A percentile compares a stretch with the other conserved stretches of the same genome.
These are phyloP conservation scores for Ctena decussata DNA, from an alignment of 2,888 invertebrate genomes.

Conservation along the genomic window DNA sequence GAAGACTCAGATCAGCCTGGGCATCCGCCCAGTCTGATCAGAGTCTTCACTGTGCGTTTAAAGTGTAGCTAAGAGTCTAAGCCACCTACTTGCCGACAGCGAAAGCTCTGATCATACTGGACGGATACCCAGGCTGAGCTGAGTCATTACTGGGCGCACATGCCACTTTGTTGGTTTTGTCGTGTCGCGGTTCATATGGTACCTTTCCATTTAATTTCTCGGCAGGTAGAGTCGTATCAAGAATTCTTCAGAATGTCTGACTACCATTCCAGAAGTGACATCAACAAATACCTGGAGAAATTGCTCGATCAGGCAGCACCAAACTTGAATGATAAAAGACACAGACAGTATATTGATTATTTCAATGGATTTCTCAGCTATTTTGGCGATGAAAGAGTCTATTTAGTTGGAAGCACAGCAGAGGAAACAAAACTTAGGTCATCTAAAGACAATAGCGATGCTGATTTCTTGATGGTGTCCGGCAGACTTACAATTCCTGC, in stretches of 20 bases:
- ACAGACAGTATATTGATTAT: slow-evolving; percentile 35
- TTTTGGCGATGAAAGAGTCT: slow-evolving; percentile 46
- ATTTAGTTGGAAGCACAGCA: slow-evolving; percentile 62
- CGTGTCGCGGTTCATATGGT: too few species aligned
- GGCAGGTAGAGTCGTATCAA: too few species aligned
- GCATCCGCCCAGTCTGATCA: too few species aligned
- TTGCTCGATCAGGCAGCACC: slow-evolving; percentile 36
- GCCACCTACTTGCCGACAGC: too few species aligned
- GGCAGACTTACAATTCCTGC: slow-evolving; percentile 54
- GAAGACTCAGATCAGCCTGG: too few species aligned
- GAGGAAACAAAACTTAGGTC: slow-evolving; percentile 55
- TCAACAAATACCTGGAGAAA: slow-evolving; percentile 4
- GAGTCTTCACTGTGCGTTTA: too few species aligned
- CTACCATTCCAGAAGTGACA: neutral
- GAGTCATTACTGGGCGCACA: too few species aligned
- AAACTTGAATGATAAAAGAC: slow-evolving; percentile 35
- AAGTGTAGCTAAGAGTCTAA: too few species aligned
- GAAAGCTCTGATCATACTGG: too few species aligned
- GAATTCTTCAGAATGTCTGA: neutral
- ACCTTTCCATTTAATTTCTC: too few species aligned
- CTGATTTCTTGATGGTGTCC: slow-evolving; percentile 61
- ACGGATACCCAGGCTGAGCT: too few species aligned
- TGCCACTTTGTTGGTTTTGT: too few species aligned
- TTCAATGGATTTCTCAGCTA: slow-evolving; percentile 38
- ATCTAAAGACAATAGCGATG: slow-evolving; percentile 60